These are phyloP conservation scores for Chaetophractus vellerosus DNA, from an alignment of 2,797 vertebrate genomes.

Conservation along the genomic window DNA sequence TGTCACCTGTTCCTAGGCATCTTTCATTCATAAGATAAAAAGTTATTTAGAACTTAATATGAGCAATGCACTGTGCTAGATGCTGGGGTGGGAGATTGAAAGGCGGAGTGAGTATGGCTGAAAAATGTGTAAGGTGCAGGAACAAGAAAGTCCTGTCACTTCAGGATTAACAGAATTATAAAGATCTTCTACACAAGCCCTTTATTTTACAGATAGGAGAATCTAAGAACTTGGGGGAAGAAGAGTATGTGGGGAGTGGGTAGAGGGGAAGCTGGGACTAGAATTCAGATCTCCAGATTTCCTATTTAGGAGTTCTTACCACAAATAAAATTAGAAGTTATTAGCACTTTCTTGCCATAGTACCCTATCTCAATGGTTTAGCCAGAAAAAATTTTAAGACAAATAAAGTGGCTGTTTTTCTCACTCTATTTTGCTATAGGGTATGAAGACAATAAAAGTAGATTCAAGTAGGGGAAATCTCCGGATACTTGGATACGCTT, in stretches of 20 bases:
- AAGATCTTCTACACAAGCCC: neutral
- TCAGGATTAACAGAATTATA: neutral
- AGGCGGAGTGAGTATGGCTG: neutral
- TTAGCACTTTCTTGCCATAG: neutral
- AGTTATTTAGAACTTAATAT: neutral
- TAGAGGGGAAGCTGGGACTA: neutral
- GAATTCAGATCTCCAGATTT: neutral
- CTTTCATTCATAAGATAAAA: neutral
- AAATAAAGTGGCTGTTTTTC: neutral
- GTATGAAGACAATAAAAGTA: neutral
- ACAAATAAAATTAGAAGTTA: neutral
- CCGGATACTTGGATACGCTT: neutral
- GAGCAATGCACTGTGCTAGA: neutral
- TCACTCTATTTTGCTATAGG: conserved; percentile 3
- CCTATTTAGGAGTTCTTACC: neutral
- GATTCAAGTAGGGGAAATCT: neutral
- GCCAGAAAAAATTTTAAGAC: neutral
- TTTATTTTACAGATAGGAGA: neutral
- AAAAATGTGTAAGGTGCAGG: neutral
- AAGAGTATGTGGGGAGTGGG: neutral
- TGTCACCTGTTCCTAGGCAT: neutral
- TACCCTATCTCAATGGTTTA: neutral
- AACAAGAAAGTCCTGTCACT: neutral
- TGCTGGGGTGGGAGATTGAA: neutral
- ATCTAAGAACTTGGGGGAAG: neutral